Percentiles rank a stretch among this genome's conserved stretches.
Evolutionary conservation across 2,113 vertebrate genomes (phyloP).

Genomic region (Malurus cyaneus): DNA sequence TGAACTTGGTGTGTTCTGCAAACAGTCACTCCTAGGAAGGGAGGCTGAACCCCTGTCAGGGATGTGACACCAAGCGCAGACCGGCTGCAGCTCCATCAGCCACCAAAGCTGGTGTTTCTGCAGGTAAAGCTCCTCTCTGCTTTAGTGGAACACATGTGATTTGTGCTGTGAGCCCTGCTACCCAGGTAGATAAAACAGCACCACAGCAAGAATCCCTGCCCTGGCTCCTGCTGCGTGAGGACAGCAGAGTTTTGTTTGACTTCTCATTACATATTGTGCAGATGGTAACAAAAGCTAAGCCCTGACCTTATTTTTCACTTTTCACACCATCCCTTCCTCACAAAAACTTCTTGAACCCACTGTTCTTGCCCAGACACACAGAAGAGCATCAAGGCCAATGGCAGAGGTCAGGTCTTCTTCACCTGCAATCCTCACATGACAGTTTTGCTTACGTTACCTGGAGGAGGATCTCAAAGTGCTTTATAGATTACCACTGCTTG

Average conservation of each 20-base stretch:
- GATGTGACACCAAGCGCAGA: background rate
- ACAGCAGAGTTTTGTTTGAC: background rate
- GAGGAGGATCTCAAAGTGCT: background rate
- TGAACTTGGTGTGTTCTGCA: background rate
- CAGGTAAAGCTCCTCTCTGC: background rate
- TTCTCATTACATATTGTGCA: background rate
- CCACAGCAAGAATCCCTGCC: background rate
- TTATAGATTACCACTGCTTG: background rate
- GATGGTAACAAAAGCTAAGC: background rate
- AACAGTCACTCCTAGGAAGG: background rate
- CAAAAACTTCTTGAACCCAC: background rate
- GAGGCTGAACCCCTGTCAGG: background rate
- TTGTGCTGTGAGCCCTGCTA: background rate
- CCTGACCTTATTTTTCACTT: background rate
- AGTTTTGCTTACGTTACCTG: background rate
- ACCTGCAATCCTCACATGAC: background rate
- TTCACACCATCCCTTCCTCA: background rate
- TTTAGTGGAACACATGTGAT: background rate
- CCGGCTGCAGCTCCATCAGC: accelerated
- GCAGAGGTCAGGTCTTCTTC: background rate
- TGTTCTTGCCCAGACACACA: background rate
- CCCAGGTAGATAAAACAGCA: background rate
- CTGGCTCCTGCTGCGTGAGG: background rate
- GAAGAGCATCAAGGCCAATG: background rate
- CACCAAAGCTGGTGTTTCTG: accelerated